A percentile compares a stretch with the other conserved stretches of the same genome.
Evolutionary conservation across 2,797 vertebrate genomes (phyloP).

Genomic region (Rhynchonycteris naso): DNA sequence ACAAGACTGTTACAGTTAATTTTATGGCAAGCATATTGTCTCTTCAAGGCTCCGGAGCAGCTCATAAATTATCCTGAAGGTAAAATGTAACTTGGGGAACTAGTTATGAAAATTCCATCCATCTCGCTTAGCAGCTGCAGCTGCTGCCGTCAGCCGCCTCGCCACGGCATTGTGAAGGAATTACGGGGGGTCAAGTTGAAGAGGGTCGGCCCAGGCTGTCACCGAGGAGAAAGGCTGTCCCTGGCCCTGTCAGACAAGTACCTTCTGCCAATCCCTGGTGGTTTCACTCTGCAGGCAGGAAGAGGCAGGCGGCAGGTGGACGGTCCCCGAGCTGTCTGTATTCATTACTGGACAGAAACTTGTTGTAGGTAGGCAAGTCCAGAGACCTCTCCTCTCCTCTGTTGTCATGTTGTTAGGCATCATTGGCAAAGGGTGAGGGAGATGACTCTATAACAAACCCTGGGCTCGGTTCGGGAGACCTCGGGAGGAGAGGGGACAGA

Average conservation of each 20-base stretch:
- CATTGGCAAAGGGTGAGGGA: conserved; percentile 83
- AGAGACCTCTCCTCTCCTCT: conserved; percentile 93
- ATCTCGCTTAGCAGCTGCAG: conserved; percentile 98
- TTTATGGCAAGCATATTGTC: conserved; percentile 99
- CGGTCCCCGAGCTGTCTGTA: conserved; percentile 96
- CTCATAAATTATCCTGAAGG: conserved; percentile 99
- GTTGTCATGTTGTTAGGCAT: conserved; percentile 93
- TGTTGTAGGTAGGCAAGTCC: conserved; percentile 94
- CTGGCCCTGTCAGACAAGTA: conserved; percentile 91
- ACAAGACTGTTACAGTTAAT: conserved; percentile 98
- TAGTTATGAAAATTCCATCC: conserved; percentile 99
- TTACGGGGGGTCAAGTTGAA: conserved; percentile 92
- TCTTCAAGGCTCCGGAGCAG: conserved; percentile 96
- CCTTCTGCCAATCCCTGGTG: conserved; percentile 89
- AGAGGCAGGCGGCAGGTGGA: conserved; percentile 90
- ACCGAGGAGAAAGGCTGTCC: conserved; percentile 92
- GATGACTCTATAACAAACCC: conserved; percentile 84
- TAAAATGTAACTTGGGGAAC: conserved; percentile 99
- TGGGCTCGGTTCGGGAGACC: conserved; percentile 5
- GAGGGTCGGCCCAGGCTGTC: conserved; percentile 93
- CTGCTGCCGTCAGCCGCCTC: conserved; percentile 97
- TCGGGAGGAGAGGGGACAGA: neutral
- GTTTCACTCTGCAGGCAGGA: conserved; percentile 84
- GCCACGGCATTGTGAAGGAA: conserved; percentile 90
- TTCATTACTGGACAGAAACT: conserved; percentile 96